Base-by-base conservation (phyloP, 2,888 invertebrate genomes). In the Philopedon plagiatum region DNA sequence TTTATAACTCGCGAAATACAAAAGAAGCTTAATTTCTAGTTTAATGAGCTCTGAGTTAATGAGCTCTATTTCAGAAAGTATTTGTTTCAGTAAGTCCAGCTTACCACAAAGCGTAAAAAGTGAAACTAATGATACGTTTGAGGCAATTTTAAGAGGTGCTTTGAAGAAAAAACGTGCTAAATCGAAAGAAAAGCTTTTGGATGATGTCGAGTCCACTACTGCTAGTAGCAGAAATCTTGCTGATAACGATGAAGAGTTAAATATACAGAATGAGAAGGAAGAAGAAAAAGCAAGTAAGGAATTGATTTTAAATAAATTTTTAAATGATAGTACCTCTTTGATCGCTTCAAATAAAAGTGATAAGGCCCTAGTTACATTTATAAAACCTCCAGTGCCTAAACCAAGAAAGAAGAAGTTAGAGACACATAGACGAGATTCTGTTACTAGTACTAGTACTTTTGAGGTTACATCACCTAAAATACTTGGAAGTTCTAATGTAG, bases 121-220 rank as follows among this genome's bases (percentile, higher is more conserved):
- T n/a, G 41, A 61, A 78, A 83, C 84, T 9, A 82, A 80, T 76
- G 78, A 78, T 32, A 80, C 80, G 72, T 84, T 84, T 74, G 81
- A 83, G 34, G 76, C 79, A 5, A 75, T 83, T 63, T 69, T 84
- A 34, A 82, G 81, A 75, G 70, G 76, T 18, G 82, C 82, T 1
- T 75, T 80, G 19, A 32, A 66, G 13, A 67, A 67, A 54, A 63
- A 49, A 19, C 44, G 29, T 5, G n/a, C 51, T n/a, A 8, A 0
- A 11, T 51, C 63, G 34, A 63, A 49, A 51, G 63, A 63, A 32
- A 26, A 63, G 26, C 41, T 76, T 66, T 8, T 49, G 49, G 61
- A 70, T 29, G 29, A 29, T 64, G 62, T 39, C 18, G 58, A 51
- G 29, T 64, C 72, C 19, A 62, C 65, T 41, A 41, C 58, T 44